These are phyloP conservation scores for Plestiodon gilberti DNA, from an alignment of 2,113 vertebrate species.

Conservation along the genomic window DNA sequence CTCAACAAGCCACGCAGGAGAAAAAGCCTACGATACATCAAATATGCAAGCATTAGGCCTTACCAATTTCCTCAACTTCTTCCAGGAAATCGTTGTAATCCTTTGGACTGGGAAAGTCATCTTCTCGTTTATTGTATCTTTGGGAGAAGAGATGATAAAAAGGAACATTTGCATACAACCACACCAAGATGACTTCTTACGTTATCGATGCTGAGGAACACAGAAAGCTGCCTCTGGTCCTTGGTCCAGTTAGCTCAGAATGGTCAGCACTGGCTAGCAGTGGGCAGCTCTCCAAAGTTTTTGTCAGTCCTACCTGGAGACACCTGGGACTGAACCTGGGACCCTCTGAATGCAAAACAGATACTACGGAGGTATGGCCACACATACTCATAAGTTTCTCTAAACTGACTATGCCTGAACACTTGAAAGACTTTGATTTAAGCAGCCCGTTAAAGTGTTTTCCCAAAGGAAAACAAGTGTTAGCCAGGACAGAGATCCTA, in stretches of 20 bases:
- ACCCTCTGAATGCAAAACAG: too few species aligned
- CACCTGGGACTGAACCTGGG: too few species aligned
- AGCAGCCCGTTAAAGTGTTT: neutral
- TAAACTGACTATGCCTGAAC: neutral
- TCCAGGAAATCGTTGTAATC: slow-evolving; percentile 98
- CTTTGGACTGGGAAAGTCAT: slow-evolving; percentile 88
- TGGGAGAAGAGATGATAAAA: slow-evolving; percentile 54
- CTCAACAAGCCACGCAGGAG: slow-evolving; percentile 50
- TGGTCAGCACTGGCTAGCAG: too few species aligned
- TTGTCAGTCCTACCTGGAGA: too few species aligned
- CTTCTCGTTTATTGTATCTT: slow-evolving; percentile 98
- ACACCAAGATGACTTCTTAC: neutral
- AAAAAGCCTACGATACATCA: slow-evolving; percentile 55
- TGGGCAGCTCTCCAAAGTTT: too few species aligned
- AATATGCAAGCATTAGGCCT: slow-evolving; percentile 69
- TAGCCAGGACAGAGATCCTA: neutral
- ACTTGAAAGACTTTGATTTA: neutral
- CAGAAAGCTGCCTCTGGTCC: neutral
- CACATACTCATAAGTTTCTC: too few species aligned
- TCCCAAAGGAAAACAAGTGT: neutral
- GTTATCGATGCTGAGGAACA: neutral
- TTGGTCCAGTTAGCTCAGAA: too few species aligned
- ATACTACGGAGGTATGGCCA: too few species aligned
- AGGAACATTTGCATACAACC: slow-evolving; percentile 23
- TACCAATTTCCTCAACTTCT: slow-evolving; percentile 95